Percentiles rank a stretch among this genome's conserved stretches.
Evolutionary conservation across 2,888 invertebrate genomes (phyloP).

Genomic region (Andrena minutula): DNA sequence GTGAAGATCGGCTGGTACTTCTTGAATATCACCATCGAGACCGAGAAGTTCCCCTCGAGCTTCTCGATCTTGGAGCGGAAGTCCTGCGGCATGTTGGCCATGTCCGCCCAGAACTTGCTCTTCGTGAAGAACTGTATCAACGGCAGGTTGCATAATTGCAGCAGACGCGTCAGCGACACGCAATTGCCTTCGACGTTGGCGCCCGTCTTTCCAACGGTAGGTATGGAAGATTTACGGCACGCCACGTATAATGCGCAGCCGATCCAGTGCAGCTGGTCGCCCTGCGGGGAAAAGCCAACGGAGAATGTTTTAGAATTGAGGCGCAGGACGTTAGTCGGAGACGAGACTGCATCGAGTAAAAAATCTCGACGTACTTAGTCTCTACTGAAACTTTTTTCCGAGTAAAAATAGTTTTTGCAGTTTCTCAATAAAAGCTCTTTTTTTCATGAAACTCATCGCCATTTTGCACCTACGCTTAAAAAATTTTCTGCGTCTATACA

Average conservation of each 20-base stretch:
- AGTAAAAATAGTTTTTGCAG: too few relatives aligned
- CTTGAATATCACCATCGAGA: slow-evolving; percentile 96
- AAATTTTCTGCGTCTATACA: too few relatives aligned
- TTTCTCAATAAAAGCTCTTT: too few relatives aligned
- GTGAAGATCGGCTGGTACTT: slow-evolving; percentile 95
- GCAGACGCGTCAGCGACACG: slow-evolving; percentile 95
- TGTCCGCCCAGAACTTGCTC: slow-evolving; percentile 97
- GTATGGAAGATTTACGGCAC: slow-evolving; percentile 92
- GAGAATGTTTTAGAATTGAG: background rate
- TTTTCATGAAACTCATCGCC: too few relatives aligned
- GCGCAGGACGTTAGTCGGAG: too few relatives aligned
- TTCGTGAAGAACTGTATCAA: slow-evolving; percentile 97
- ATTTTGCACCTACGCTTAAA: too few relatives aligned
- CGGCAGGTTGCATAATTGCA: slow-evolving; percentile 95
- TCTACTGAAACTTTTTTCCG: too few relatives aligned
- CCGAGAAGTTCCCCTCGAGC: slow-evolving; percentile 95
- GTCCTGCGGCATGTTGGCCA: slow-evolving; percentile 94
- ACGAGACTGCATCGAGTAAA: too few relatives aligned
- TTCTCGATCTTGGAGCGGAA: slow-evolving; percentile 93
- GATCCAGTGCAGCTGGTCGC: slow-evolving; percentile 96
- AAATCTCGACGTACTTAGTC: too few relatives aligned
- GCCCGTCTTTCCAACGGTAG: slow-evolving; percentile 91
- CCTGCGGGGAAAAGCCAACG: slow-evolving; percentile 86
- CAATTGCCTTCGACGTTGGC: slow-evolving; percentile 94
- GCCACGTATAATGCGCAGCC: slow-evolving; percentile 97